Conservation (phyloP, 2,113 vertebrate species). For the Coreoperca whiteheadi region DNA sequence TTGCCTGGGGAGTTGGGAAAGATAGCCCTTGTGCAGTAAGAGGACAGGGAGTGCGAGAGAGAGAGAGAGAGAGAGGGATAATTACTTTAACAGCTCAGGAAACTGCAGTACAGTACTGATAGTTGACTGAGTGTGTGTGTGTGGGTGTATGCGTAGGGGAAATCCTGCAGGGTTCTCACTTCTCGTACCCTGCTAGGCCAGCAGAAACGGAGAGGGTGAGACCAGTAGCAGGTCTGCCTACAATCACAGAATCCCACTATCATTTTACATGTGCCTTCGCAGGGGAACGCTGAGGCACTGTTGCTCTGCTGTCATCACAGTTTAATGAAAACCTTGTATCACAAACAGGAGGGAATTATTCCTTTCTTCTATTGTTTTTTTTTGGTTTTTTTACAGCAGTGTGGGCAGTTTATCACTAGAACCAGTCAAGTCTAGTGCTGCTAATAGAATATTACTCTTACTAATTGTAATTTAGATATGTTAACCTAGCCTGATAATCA, state of each 20-base stretch:
- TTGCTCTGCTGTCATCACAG: constrained; percentile 54
- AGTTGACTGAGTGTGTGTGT: constrained; percentile 34
- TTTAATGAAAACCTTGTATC: constrained; percentile 46
- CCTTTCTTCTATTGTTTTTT: neutral
- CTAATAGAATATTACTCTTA: neutral
- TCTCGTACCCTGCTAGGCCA: constrained; percentile 54
- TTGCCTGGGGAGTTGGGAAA: constrained; percentile 29
- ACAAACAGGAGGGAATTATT: constrained; percentile 15
- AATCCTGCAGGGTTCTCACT: constrained; percentile 73
- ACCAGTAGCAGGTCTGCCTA: constrained; percentile 44
- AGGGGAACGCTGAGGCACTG: constrained; percentile 30
- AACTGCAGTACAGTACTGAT: constrained; percentile 50
- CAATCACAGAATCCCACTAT: constrained; percentile 59
- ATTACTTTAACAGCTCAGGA: constrained; percentile 71
- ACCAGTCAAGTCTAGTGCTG: neutral
- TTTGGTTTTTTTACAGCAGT: neutral
- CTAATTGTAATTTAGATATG: neutral
- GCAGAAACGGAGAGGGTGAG: constrained; percentile 49
- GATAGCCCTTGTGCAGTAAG: constrained; percentile 25
- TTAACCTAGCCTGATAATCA: neutral
- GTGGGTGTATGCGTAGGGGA: constrained; percentile 17
- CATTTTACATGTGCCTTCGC: constrained; percentile 55
- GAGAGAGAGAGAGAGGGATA: constrained; percentile 26
- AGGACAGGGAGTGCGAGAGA: neutral
- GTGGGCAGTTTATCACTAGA: constrained; percentile 3